Evolutionary conservation across 2,797 vertebrate genomes (phyloP).

Genomic region (Adelosebastes latens): DNA sequence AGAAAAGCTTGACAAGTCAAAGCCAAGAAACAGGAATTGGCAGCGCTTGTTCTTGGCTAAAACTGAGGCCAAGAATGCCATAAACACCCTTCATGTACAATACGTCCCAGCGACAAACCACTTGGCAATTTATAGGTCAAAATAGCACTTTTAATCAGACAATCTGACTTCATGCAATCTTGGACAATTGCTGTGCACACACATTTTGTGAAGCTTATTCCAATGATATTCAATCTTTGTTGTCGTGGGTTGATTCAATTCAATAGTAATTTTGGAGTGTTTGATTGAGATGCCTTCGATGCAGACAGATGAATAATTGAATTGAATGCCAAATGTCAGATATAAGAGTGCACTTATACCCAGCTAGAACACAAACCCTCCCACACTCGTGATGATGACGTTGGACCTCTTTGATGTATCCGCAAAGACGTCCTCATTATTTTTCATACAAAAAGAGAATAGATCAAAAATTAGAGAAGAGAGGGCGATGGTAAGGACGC

Average conservation of each 20-base stretch:
- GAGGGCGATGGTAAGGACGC: constrained; percentile 50
- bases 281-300: neutral
- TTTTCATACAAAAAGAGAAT: constrained; percentile 57
- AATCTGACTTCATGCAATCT: neutral
- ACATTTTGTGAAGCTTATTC: neutral
- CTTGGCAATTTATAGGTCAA: constrained; percentile 26
- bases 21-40: constrained; percentile 46
- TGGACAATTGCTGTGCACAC: neutral
- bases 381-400: constrained; percentile 9
- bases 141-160: constrained; percentile 22
- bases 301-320: neutral
- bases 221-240: neutral
- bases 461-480: constrained; percentile 55
- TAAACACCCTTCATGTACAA: constrained; percentile 32
- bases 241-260: neutral
- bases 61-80: constrained; percentile 30
- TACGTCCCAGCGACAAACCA: constrained; percentile 10
- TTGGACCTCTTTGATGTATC: constrained; percentile 57
- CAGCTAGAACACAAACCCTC: constrained; percentile 23
- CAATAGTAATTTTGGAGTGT: neutral
- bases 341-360: constrained; percentile 7
- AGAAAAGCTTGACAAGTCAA: constrained; percentile 38
- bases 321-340: constrained; percentile 6
- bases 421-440: constrained; percentile 73
- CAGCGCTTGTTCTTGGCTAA: constrained; percentile 41